phyloP scores from a whole-genome alignment of 2,888 invertebrate species.

The Tachina lurida region DNA sequence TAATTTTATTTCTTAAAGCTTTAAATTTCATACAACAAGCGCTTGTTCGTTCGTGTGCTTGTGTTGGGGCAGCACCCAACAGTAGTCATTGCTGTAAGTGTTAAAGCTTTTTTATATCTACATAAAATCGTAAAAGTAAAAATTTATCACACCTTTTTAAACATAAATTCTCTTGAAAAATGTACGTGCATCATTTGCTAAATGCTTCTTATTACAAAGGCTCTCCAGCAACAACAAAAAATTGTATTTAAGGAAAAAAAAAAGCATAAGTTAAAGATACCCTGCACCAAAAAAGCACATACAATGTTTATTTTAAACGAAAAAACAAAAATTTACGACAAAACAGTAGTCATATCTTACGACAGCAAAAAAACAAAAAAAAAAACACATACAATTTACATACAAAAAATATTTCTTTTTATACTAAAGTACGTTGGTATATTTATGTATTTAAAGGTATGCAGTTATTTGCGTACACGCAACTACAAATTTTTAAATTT shows the following conservation, averaged over 20 bases:
- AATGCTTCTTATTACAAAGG: constrained; percentile 62
- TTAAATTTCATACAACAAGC: not conserved
- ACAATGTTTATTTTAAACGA: constrained; percentile 44
- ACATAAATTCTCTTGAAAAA: constrained; percentile 67
- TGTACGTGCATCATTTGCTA: constrained; percentile 71
- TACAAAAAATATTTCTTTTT: constrained; percentile 8
- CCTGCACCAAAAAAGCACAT: constrained; percentile 50
- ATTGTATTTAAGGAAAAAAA: constrained; percentile 6
- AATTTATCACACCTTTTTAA: constrained; percentile 71
- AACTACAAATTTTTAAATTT: constrained; percentile 57
- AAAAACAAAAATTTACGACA: constrained; percentile 66
- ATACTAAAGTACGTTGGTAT: constrained; percentile 10
- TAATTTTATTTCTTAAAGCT: constrained; percentile 3
- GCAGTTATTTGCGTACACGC: constrained; percentile 68
- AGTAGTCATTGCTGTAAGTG: constrained; percentile 50
- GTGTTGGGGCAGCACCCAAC: not conserved
- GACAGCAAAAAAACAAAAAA: constrained; percentile 24
- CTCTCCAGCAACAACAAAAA: constrained; percentile 21
- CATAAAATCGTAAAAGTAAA: constrained; percentile 62
- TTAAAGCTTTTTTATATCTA: constrained; percentile 50
- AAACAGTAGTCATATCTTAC: constrained; percentile 70
- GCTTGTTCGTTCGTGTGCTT: not conserved
- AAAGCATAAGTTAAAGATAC: constrained; percentile 36
- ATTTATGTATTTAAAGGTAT: constrained; percentile 21
- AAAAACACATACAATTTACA: constrained; percentile 5